These are phyloP conservation scores for Torymus auratus DNA, from an alignment of 2,888 invertebrate species.

Conservation along the genomic window DNA sequence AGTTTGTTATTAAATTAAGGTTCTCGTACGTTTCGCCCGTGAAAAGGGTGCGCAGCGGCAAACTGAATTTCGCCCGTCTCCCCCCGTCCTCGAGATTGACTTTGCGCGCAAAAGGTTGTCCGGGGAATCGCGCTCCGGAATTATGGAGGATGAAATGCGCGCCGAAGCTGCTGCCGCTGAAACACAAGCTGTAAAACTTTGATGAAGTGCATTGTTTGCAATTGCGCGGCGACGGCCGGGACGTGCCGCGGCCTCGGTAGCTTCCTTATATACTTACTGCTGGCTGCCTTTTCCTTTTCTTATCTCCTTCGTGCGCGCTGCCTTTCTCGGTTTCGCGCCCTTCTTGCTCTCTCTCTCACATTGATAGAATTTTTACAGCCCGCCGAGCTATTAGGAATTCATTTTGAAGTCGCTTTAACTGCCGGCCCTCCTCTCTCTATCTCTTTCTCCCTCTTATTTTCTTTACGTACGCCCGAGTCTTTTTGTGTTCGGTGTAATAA, in stretches of 20 bases:
- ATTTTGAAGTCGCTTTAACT: slow-evolving; percentile 25
- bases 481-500: no score
- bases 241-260: slow-evolving; percentile 13
- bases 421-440: not conserved
- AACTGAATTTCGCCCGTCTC: slow-evolving; percentile 5
- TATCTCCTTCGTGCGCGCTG: not conserved
- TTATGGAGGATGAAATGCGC: slow-evolving; percentile 33
- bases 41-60: not conserved
- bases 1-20: slow-evolving; percentile 41
- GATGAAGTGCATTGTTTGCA: slow-evolving; percentile 54
- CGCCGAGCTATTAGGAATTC: slow-evolving; percentile 27
- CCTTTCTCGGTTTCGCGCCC: not conserved
- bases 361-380: slow-evolving; percentile 40
- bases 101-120: slow-evolving; percentile 26
- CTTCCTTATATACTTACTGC: no score
- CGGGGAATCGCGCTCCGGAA: slow-evolving; percentile 25
- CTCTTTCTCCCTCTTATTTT: not conserved
- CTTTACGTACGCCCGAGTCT: no score
- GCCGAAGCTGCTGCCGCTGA: not conserved
- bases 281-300: not conserved
- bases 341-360: not conserved
- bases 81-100: slow-evolving; percentile 18
- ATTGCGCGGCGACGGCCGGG: slow-evolving; percentile 41
- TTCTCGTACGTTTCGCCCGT: not conserved
- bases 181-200: slow-evolving; percentile 46